Percentiles rank a stretch among this genome's conserved stretches.
These are phyloP conservation scores for Lagenorhynchus albirostris DNA, from an alignment of 2,113 vertebrate genomes.

Conservation along the genomic window DNA sequence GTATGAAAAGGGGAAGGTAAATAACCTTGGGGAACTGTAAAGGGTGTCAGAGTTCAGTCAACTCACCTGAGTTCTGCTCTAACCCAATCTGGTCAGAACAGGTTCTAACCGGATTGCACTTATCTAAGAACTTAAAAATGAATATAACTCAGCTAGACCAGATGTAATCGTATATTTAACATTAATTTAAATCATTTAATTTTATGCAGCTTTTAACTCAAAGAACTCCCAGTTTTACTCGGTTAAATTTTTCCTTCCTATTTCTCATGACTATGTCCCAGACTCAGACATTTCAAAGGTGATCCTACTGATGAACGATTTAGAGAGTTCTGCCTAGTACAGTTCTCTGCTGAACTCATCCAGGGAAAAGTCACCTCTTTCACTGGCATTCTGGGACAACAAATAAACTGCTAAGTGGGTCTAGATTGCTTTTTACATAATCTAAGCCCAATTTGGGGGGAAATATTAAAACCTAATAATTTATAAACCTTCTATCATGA, in stretches of 20 bases:
- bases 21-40: not conserved
- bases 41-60: not conserved
- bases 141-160: not conserved
- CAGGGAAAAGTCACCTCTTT: not conserved
- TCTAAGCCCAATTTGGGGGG: not conserved
- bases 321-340: not conserved
- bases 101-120: not conserved
- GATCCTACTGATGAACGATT: not conserved
- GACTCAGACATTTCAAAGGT: not conserved
- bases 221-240: not conserved
- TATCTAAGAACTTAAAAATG: not conserved
- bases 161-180: not conserved
- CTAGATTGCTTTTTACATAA: not conserved
- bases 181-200: not conserved
- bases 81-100: not conserved
- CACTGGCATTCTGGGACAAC: not conserved
- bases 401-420: not conserved
- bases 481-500: not conserved
- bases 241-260: not conserved
- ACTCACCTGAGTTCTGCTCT: not conserved
- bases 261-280: not conserved
- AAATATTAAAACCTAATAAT: conserved; percentile 11
- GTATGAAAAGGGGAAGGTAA: not conserved
- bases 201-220: not conserved
- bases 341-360: not conserved